phyloP scores from a whole-genome alignment of 1,140 invertebrate species.

The Adoxophyes honmai region DNA sequence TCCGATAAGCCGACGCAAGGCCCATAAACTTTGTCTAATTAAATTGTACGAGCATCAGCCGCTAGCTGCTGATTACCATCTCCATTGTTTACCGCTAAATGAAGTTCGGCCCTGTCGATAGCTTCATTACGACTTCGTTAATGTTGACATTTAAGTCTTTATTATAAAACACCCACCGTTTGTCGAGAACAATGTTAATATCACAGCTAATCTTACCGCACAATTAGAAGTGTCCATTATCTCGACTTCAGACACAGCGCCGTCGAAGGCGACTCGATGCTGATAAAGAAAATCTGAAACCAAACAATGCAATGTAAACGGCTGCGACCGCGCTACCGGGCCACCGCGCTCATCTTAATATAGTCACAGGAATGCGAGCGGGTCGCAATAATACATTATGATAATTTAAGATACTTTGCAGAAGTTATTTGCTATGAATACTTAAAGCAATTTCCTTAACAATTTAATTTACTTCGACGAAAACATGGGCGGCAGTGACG shows the following conservation, averaged over 20 bases:
- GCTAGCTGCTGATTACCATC: constrained; percentile 62
- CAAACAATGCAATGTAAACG: constrained; percentile 30
- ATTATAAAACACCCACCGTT: background rate
- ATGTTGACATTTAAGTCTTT: constrained; percentile 17
- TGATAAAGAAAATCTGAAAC: constrained; percentile 88
- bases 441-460: constrained; percentile 27
- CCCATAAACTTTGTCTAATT: constrained; percentile 64
- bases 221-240: constrained; percentile 89
- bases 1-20: constrained; percentile 45
- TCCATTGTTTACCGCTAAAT: constrained; percentile 67
- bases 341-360: constrained; percentile 8
- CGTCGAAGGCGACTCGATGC: constrained; percentile 87
- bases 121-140: constrained; percentile 36
- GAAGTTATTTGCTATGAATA: constrained; percentile 5
- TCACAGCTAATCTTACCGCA: constrained; percentile 79
- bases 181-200: background rate
- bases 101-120: constrained; percentile 49
- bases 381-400: background rate
- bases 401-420: background rate
- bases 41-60: constrained; percentile 58
- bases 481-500: constrained; percentile 32
- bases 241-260: constrained; percentile 87
- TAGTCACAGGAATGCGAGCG: constrained; percentile 6
- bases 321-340: background rate
- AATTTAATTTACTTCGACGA: constrained; percentile 25